phyloP scores from a whole-genome alignment of 2,113 vertebrate species.

The Urocolius indicus region DNA sequence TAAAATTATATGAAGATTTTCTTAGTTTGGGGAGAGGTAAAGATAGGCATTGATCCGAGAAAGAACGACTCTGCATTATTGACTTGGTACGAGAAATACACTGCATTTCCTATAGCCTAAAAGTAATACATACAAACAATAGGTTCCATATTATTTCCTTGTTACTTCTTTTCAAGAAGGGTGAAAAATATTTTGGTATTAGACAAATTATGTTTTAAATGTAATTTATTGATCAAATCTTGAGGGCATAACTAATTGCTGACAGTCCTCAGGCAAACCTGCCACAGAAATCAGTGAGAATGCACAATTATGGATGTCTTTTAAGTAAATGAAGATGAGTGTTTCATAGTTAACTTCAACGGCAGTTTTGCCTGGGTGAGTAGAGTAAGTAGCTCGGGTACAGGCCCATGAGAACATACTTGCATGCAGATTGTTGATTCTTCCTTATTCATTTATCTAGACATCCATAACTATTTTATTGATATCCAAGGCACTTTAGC shows the following conservation, averaged over 20 bases:
- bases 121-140: neutral
- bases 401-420: neutral
- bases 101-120: neutral
- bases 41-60: neutral
- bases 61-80: neutral
- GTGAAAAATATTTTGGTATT: neutral
- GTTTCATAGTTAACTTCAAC: neutral
- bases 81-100: neutral
- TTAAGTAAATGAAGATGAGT: neutral
- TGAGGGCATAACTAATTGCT: neutral
- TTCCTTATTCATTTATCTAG: conserved; percentile 27
- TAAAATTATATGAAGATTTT: neutral
- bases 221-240: neutral
- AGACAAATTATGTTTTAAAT: neutral
- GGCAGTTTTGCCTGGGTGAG: neutral
- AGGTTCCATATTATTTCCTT: neutral
- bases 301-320: neutral
- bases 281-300: neutral
- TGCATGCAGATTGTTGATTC: neutral
- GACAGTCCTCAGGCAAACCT: neutral
- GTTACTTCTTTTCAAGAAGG: neutral
- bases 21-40: neutral
- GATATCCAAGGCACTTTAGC: neutral
- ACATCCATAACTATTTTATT: neutral
- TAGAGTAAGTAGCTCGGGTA: neutral